Evolutionary conservation across 2,888 invertebrate genomes (phyloP), one percentile per base, ranked within the genome.

Genomic region (Trachelus tabidus): DNA sequence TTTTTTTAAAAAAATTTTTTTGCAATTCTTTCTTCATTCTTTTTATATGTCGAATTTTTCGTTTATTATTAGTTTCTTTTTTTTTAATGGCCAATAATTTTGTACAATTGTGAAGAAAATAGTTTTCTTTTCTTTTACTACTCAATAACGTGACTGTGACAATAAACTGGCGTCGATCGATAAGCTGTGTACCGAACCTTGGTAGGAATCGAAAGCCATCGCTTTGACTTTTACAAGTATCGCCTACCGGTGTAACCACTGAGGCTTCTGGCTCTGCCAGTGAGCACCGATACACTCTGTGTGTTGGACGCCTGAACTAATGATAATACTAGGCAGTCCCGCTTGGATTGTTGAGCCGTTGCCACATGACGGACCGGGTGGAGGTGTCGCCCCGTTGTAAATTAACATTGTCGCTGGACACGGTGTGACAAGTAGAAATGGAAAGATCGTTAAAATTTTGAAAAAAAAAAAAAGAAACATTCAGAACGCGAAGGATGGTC

Each of bases 291-390:
- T 34, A 34, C 71, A 71, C 71, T 33, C 56, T 34, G 33, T 34
- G 71, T 23, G 71, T 71, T 34, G 71, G 34, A 71, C 71, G 71
- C 71, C 71, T 34, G 71, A 9, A 71, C 71, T 71, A 71, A 71
- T 71, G 71, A 79, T 75, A 77, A 79, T 73, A n/a, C 69, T 35
- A 35, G 79, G 71, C 83, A 83, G 83, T 85, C 69, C 76, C 76
- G 75, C 77, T 75, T 76, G 80, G 79, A 81, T 85, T 84, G 82
- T 83, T 77, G 79, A 81, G 79, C 83, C 74, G 80, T 82, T 79
- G 81, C 79, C 80, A 82, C 82, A 79, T 71, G 75, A 76, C 73
- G 71, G 69, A 23, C n/a, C n/a, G 30, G 73, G 73, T 71, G 56
- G 6, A 76, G 68, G 30, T 33, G 71, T 23, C 56, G 56, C 56